phyloP scores from a whole-genome alignment of 2,797 vertebrate species.

The Cynopterus sphinx region DNA sequence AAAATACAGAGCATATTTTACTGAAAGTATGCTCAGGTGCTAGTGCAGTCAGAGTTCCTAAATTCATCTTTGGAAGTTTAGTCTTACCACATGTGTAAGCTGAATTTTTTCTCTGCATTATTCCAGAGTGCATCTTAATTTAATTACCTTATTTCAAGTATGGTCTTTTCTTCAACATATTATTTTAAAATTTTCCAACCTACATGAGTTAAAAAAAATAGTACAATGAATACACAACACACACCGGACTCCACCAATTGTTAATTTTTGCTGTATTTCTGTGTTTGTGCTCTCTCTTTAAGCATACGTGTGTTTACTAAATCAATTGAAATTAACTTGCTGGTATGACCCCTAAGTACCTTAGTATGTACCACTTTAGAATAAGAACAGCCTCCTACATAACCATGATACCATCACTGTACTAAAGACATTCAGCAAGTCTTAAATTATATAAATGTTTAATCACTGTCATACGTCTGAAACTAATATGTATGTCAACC shows the following conservation, averaged over 20 bases:
- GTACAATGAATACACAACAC: not conserved
- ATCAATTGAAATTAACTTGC: not conserved
- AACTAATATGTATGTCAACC: too few species aligned
- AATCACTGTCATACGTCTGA: too few species aligned
- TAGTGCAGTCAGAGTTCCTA: not conserved
- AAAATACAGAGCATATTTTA: not conserved
- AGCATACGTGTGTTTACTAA: not conserved
- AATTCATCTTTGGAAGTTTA: not conserved
- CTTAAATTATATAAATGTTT: too few species aligned
- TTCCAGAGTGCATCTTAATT: not conserved
- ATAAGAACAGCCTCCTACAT: not conserved
- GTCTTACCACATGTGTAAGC: not conserved
- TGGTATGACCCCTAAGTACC: not conserved
- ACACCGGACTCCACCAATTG: not conserved
- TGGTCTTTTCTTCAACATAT: not conserved
- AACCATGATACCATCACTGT: not conserved
- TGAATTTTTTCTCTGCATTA: not conserved
- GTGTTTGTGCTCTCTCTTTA: not conserved
- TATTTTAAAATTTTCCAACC: slow-evolving; percentile 22
- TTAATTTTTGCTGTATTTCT: not conserved
- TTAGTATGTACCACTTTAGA: not conserved
- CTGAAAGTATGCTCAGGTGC: not conserved
- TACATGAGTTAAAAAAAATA: not conserved
- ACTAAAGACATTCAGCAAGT: not conserved
- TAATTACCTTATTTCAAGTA: slow-evolving; percentile 20